These are phyloP conservation scores for Rhodinocichla rosea DNA, from an alignment of 2,113 vertebrate species.

Conservation along the genomic window DNA sequence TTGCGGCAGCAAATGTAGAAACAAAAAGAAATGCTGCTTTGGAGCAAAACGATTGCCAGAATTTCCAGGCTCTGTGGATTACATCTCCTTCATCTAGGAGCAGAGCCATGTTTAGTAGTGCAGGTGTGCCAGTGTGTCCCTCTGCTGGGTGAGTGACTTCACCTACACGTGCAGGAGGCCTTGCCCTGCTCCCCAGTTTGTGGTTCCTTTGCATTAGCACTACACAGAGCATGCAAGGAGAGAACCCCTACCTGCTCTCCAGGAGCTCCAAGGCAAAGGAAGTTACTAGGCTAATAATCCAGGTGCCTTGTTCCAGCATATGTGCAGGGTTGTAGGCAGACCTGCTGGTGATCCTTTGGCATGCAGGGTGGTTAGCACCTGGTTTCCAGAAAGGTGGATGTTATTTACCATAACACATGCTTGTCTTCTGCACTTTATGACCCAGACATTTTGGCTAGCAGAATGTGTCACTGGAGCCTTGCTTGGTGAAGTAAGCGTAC, in stretches of 20 bases:
- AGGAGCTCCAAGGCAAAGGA: not conserved
- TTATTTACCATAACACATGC: not conserved
- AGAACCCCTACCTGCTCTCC: not conserved
- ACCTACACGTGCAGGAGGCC: rapidly evolving
- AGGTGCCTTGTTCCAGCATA: not conserved
- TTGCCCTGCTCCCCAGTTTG: not conserved
- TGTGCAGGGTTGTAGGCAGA: not conserved
- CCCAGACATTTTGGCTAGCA: rapidly evolving
- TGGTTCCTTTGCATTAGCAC: rapidly evolving
- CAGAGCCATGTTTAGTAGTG: not conserved
- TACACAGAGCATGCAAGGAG: rapidly evolving
- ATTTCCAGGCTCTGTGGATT: not conserved
- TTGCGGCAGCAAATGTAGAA: not conserved
- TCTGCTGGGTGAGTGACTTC: not conserved
- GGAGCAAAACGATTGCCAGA: not conserved
- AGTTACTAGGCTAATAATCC: not conserved
- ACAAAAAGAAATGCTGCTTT: not conserved
- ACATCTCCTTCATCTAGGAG: not conserved
- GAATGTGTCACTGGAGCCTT: not conserved
- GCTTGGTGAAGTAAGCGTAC: not conserved
- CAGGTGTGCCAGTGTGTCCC: not conserved
- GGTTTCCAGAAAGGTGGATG: not conserved
- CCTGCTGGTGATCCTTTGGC: rapidly evolving
- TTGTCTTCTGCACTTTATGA: not conserved
- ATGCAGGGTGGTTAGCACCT: rapidly evolving